Conservation (phyloP, 2,113 vertebrate genomes). For the Corythornis vintsioides region DNA sequence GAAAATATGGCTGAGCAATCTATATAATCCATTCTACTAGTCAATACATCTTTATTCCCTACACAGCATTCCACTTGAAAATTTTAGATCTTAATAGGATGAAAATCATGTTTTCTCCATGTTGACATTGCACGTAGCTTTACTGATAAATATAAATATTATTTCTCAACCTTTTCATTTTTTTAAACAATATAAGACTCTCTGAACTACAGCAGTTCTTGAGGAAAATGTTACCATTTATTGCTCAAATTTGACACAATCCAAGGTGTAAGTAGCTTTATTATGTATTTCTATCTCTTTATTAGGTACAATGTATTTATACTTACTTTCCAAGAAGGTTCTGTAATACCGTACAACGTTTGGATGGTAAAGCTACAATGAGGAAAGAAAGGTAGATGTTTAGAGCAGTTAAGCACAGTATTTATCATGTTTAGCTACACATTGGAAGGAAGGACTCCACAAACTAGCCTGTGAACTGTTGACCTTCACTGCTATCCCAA, state of each 20-base stretch:
- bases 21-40: not conserved
- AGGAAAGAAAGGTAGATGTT: slow-evolving; percentile 20
- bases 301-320: not conserved
- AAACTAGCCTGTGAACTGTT: not conserved
- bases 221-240: not conserved
- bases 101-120: not conserved
- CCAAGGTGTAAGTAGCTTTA: not conserved
- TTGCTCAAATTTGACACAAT: not conserved
- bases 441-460: not conserved
- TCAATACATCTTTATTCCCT: not conserved
- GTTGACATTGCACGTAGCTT: not conserved
- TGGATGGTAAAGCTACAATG: slow-evolving; percentile 85
- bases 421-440: not conserved
- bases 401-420: not conserved
- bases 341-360: slow-evolving; percentile 90
- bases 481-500: not conserved
- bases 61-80: not conserved
- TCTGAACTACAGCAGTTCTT: not conserved
- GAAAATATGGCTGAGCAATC: not conserved
- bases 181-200: not conserved
- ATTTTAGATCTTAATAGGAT: not conserved
- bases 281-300: not conserved
- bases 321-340: slow-evolving; percentile 92
- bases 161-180: not conserved
- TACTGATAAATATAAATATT: not conserved